Conservation (phyloP, 2,113 vertebrate genomes). For the Leiothrix lutea region DNA sequence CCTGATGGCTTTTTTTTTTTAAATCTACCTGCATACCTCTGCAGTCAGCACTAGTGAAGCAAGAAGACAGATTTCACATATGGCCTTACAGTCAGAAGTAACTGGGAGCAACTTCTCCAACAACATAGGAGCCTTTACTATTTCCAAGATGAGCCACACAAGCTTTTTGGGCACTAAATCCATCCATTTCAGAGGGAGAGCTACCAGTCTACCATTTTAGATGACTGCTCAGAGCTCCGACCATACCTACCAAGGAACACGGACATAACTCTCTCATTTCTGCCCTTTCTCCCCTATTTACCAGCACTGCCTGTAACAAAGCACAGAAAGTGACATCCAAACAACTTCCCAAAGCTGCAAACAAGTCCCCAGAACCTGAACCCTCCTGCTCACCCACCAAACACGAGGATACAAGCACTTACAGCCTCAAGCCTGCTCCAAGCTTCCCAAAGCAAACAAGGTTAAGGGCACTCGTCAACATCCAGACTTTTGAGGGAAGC, state of each 20-base stretch:
- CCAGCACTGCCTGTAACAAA: not conserved
- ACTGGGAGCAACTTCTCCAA: not conserved
- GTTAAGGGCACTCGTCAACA: not conserved
- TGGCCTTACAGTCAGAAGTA: not conserved
- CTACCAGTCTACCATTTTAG: not conserved
- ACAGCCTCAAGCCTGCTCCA: not conserved
- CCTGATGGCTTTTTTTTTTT: not conserved
- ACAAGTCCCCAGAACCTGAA: not conserved
- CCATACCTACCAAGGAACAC: accelerated
- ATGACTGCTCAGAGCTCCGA: not conserved
- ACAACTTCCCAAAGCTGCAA: not conserved
- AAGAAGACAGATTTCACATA: accelerated
- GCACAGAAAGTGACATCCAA: not conserved
- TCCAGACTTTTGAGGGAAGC: not conserved
- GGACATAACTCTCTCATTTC: not conserved
- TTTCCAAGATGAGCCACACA: not conserved
- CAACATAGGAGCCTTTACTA: not conserved
- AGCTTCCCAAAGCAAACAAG: not conserved
- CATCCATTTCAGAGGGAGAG: accelerated
- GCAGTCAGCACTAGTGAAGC: not conserved
- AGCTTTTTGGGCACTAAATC: not conserved
- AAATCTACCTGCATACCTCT: not conserved
- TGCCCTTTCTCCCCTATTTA: not conserved
- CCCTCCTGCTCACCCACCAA: not conserved
- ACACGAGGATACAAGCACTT: not conserved